A percentile compares a stretch with the other conserved stretches of the same genome.
phyloP scores from a whole-genome alignment of 2,113 vertebrate species.

The Oenanthe melanoleuca region DNA sequence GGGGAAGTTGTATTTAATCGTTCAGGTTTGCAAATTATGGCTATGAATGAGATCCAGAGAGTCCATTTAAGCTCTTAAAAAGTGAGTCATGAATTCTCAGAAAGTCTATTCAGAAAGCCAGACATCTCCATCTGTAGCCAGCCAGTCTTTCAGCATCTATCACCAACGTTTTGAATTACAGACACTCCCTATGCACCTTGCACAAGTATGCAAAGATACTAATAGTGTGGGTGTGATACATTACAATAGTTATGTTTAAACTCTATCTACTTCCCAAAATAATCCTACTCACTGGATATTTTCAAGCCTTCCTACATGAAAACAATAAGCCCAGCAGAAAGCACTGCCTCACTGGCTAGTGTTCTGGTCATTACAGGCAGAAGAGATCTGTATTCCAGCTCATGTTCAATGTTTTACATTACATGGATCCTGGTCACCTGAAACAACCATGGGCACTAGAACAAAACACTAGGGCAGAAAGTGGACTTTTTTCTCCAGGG shows the following conservation, averaged over 20 bases:
- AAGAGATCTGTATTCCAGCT: background rate
- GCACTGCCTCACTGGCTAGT: background rate
- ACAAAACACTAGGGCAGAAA: background rate
- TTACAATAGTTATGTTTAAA: background rate
- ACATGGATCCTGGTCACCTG: background rate
- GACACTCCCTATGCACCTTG: background rate
- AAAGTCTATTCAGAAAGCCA: background rate
- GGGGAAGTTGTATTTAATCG: background rate
- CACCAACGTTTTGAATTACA: fast-evolving
- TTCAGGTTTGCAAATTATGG: background rate
- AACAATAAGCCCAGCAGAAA: background rate
- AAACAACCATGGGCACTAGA: background rate
- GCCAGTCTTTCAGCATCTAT: background rate
- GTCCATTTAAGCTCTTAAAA: background rate
- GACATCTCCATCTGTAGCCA: background rate
- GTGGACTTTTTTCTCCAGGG: background rate
- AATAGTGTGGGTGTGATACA: background rate
- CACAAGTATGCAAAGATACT: background rate
- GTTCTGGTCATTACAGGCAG: background rate
- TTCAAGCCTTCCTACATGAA: background rate
- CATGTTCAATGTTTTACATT: background rate
- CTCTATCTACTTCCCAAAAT: background rate
- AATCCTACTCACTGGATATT: background rate
- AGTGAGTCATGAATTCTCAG: background rate
- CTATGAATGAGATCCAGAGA: slow-evolving; percentile 5